These are phyloP conservation scores for Aspiorhynchus laticeps DNA, from an alignment of 2,113 vertebrate genomes.

Conservation along the genomic window DNA sequence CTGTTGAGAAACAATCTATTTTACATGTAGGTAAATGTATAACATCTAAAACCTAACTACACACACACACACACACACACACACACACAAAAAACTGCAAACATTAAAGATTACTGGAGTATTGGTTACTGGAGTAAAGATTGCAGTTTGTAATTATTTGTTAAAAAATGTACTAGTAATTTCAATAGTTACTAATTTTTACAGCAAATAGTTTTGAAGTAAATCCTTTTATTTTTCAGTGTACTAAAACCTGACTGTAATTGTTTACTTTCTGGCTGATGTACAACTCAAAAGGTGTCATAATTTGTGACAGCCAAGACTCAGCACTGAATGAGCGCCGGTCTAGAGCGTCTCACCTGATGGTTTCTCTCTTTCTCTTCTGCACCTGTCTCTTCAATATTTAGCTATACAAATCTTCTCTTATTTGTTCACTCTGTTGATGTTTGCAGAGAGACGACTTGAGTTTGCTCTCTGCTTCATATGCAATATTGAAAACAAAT, in stretches of 20 bases:
- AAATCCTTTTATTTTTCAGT: background rate
- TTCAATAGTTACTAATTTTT: no score
- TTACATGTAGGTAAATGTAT: background rate
- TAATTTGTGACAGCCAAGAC: background rate
- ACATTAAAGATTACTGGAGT: no score
- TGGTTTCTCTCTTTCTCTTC: conserved; percentile 14
- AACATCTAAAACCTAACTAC: background rate
- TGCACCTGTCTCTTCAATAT: conserved; percentile 61
- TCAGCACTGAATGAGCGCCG: conserved; percentile 11
- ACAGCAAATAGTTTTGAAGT: background rate
- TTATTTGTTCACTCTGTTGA: conserved; percentile 66
- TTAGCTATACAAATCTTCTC: conserved; percentile 61
- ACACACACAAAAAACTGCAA: no score
- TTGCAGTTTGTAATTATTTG: background rate
- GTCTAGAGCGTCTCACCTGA: conserved; percentile 35
- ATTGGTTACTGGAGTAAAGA: no score
- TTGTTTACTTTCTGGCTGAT: background rate
- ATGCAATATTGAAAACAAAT: conserved; percentile 71
- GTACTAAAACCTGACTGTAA: background rate
- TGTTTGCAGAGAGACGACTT: conserved; percentile 71
- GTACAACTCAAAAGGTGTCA: background rate
- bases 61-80: no score
- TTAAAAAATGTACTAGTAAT: background rate
- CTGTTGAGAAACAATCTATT: background rate
- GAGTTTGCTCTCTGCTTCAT: conserved; percentile 62